Evolutionary conservation across 2,113 vertebrate genomes (phyloP), one percentile per base, ranked within the genome.

Genomic region (Podarcis cretensis): DNA sequence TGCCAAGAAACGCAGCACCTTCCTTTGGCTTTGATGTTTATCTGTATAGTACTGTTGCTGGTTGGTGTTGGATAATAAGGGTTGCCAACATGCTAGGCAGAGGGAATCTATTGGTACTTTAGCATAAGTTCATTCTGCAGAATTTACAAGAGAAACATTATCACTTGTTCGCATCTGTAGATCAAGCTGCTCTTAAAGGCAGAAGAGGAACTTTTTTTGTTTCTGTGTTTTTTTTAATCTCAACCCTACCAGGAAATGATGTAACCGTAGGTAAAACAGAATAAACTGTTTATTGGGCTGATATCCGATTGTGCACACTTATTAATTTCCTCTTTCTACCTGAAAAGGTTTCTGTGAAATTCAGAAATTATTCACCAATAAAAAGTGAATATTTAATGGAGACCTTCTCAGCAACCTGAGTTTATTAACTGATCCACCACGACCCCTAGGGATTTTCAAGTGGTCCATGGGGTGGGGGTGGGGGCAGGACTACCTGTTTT

Each of bases 1-100:
- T 7, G 88, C 66, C 25, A 43, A 84, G 86, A 92, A 90, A 37
- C 57, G 89, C 81, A 93, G 81, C 87, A 37, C 43, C 3, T 5
- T 30, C 84, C 30, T 94, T 82, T 85, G 21, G n/a, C 27, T 78
- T 3, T 85, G 40, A 89, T 83, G 74, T 23, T 73, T 74, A n/a
- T 35, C 5, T 71, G 27, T 76, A 9, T 40, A 65, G 32, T 37
- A 40, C 75, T 85, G n/a, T 75, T 75, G 23, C 35, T 85, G 13
- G 13, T 59, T 57, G 0, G 27, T 74, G 40, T 40, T 30, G 25
- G 82, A 57, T 21, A 84, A 75, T 35, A 59, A 48, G 7, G 12
- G 30, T 37, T 74, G 30, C n/a, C 12, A 59, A 13, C 30, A 32
- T n/a, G 16, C 16, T n/a, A 80, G 71, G n/a, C 1, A 20, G 32